Evolutionary conservation across 2,888 invertebrate species (phyloP).

Genomic region (Leucophenga montana): DNA sequence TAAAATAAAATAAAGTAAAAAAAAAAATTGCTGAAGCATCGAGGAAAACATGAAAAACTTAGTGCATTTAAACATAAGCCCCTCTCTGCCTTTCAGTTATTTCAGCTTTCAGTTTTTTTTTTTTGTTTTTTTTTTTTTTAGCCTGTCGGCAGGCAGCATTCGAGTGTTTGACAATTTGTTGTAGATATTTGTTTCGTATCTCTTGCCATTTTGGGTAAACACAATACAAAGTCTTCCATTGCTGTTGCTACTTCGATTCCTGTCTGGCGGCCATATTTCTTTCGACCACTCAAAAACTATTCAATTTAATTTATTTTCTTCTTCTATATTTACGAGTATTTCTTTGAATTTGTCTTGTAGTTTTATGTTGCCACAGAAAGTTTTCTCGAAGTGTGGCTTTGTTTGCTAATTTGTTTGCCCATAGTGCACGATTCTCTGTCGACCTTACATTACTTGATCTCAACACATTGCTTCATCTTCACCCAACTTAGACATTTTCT

Average conservation of each 20-base stretch:
- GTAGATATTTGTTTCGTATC: conserved; percentile 2
- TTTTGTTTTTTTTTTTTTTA: not conserved
- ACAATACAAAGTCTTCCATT: no score
- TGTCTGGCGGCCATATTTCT: conserved; percentile 21
- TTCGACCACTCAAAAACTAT: conserved; percentile 31
- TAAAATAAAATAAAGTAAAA: conserved; percentile 4
- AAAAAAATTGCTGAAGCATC: not conserved
- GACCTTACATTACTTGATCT: not conserved
- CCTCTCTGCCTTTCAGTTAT: not conserved
- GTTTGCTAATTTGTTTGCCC: conserved; percentile 51
- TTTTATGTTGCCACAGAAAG: not conserved
- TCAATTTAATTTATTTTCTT: conserved; percentile 32
- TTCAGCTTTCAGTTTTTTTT: not conserved
- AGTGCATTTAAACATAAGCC: not conserved
- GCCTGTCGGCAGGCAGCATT: conserved; percentile 16
- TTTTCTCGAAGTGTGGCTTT: conserved; percentile 43
- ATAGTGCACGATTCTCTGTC: not conserved
- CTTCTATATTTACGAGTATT: not conserved
- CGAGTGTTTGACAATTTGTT: conserved; percentile 16
- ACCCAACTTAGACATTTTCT: not conserved
- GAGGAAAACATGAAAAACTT: not conserved
- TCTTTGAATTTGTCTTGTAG: conserved; percentile 4
- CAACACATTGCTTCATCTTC: not conserved
- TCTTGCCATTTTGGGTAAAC: no score
- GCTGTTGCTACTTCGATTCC: not conserved